phyloP scores from a whole-genome alignment of 2,888 invertebrate species.

The Ichneumoninae sp. region DNA sequence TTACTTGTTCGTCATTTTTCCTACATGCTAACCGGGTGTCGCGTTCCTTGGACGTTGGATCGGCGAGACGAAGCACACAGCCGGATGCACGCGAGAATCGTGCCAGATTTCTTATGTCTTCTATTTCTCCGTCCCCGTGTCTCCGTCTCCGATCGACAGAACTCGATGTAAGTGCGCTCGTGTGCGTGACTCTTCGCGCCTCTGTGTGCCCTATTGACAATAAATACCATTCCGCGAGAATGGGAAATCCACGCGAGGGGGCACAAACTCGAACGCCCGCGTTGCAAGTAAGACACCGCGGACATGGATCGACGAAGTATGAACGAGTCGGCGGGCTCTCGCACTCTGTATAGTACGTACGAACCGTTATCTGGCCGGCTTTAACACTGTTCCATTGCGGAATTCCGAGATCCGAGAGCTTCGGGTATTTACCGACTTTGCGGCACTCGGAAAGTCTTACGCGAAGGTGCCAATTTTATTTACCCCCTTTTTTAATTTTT shows the following conservation, averaged over 20 bases:
- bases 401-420: conserved; percentile 57
- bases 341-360: conserved; percentile 44
- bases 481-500: neutral
- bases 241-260: conserved; percentile 26
- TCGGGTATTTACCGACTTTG: neutral
- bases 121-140: conserved; percentile 10
- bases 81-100: conserved; percentile 66
- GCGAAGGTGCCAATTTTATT: neutral
- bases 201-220: conserved; percentile 64
- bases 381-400: conserved; percentile 72
- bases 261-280: conserved; percentile 3
- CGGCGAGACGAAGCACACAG: conserved; percentile 29
- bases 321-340: conserved; percentile 54
- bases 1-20: neutral
- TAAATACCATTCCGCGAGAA: conserved; percentile 60
- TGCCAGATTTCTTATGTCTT: conserved; percentile 64
- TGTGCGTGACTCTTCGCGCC: conserved; percentile 29
- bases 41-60: conserved; percentile 49
- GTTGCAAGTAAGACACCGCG: conserved; percentile 28
- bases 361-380: conserved; percentile 82
- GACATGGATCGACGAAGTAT: conserved; percentile 27
- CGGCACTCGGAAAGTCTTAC: neutral
- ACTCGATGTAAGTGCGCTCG: conserved; percentile 21
- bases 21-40: neutral
- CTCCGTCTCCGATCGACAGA: conserved; percentile 42